These are phyloP conservation scores for Lepidochitona cinerea DNA, from an alignment of 2,888 invertebrate genomes.

Conservation along the genomic window DNA sequence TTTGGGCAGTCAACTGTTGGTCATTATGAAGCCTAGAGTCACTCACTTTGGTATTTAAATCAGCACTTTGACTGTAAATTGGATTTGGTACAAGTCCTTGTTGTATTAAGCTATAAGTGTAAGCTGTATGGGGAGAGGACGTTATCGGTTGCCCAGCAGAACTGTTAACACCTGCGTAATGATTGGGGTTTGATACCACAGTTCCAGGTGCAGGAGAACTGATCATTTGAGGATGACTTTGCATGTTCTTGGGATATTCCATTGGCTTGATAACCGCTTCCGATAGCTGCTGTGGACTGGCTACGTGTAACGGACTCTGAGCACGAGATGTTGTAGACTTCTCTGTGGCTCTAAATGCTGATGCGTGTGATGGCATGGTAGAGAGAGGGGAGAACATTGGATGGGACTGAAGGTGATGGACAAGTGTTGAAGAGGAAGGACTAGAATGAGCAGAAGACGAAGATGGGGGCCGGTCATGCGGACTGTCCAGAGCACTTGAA, in stretches of 20 bases:
- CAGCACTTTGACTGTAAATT: constrained; percentile 72
- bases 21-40: constrained; percentile 18
- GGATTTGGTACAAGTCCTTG: constrained; percentile 71
- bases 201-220: background rate
- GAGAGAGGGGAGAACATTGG: background rate
- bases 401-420: constrained; percentile 25
- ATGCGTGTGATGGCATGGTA: constrained; percentile 25
- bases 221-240: constrained; percentile 25
- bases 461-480: constrained; percentile 34
- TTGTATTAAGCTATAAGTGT: constrained; percentile 64
- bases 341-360: constrained; percentile 44
- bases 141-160: constrained; percentile 41
- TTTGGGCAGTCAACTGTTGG: constrained; percentile 43
- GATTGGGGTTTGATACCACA: background rate
- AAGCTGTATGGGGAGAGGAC: constrained; percentile 34
- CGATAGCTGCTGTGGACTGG: constrained; percentile 56
- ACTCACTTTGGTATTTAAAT: constrained; percentile 13
- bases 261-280: constrained; percentile 59
- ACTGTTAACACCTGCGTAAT: constrained; percentile 1
- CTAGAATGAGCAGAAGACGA: constrained; percentile 34
- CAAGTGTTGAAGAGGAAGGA: constrained; percentile 44
- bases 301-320: constrained; percentile 58
- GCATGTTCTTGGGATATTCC: constrained; percentile 47
- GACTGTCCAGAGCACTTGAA: constrained; percentile 48
- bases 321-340: constrained; percentile 39